Evolutionary conservation across 2,113 vertebrate genomes (phyloP), one percentile per base, ranked within the genome.

Genomic region (Gulo gulo): DNA sequence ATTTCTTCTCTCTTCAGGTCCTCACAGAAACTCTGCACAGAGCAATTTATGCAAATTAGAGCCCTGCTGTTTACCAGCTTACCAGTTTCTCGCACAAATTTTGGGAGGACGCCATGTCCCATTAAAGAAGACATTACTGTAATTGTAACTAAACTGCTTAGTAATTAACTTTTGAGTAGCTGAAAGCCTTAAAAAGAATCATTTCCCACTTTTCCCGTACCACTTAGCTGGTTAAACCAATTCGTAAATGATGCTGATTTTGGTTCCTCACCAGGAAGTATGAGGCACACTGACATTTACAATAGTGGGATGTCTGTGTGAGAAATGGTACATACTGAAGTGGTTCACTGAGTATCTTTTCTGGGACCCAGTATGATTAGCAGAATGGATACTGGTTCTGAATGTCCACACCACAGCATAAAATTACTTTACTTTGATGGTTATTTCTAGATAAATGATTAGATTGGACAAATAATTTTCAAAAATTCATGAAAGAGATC

Each of bases 401-500:
- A 87, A 52, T 82, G 21, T 21, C 24, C 24, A 34, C 39, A 76
- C 9, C 50, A 88, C 82, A 47, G 45, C 74, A 67, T 76, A 78
- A 82, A 76, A 76, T 39, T 63, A 65, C 67, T 88, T 88, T 73
- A 47, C 20, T 81, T 91, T 57, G 83, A 88, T 82, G 5, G 57
- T 59, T 92, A 88, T 83, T 88, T 82, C 52, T 76, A 78, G 21
- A 69, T 88, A 91, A 69, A 65, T 74, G 69, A 88, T 42, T 76
- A 78, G 13, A 52, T 88, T 95, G 73, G 34, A 95, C 34, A 52
- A 83, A 69, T 74, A 76, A 65, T 85, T 95, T 91, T 76, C 13
- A 86, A 95, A 95, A 93, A 57, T 78, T 74, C 36, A 39, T 90
- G 47, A 21, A 86, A 94, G 39, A 91, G 52, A 20, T 86, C 47